These are phyloP conservation scores for Bombus haemorrhoidalis DNA, from an alignment of 1,140 invertebrate species.

Conservation along the genomic window DNA sequence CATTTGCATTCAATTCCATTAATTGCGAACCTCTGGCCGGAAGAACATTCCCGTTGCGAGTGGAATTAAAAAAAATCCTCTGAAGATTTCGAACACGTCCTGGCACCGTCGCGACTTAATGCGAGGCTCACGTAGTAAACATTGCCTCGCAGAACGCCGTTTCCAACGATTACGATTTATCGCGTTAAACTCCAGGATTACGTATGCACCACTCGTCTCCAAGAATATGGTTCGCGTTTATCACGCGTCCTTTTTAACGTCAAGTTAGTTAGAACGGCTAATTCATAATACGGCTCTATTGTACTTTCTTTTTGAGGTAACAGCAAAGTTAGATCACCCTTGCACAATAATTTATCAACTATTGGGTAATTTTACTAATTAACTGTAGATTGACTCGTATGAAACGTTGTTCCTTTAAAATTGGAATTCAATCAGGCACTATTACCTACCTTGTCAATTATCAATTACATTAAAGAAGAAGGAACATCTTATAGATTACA, in stretches of 20 bases:
- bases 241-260: background rate
- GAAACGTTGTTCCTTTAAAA: too few relatives aligned
- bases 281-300: background rate
- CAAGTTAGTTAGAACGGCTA: background rate
- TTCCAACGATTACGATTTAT: background rate
- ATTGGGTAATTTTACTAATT: too few relatives aligned
- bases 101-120: background rate
- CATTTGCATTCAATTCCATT: conserved; percentile 10
- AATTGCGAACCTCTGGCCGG: background rate
- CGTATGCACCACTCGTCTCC: background rate
- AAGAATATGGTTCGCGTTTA: background rate
- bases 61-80: background rate
- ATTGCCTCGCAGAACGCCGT: background rate
- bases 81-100: background rate
- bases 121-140: too few relatives aligned
- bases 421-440: too few relatives aligned
- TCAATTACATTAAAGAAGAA: too few relatives aligned
- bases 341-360: too few relatives aligned
- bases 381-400: too few relatives aligned
- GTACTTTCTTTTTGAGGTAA: too few relatives aligned
- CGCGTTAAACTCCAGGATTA: background rate
- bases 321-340: too few relatives aligned
- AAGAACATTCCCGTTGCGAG: background rate
- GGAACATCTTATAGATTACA: too few relatives aligned
- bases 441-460: too few relatives aligned